Evolutionary conservation across 1,140 invertebrate genomes (phyloP).

Genomic region (Dermatophagoides farinae): DNA sequence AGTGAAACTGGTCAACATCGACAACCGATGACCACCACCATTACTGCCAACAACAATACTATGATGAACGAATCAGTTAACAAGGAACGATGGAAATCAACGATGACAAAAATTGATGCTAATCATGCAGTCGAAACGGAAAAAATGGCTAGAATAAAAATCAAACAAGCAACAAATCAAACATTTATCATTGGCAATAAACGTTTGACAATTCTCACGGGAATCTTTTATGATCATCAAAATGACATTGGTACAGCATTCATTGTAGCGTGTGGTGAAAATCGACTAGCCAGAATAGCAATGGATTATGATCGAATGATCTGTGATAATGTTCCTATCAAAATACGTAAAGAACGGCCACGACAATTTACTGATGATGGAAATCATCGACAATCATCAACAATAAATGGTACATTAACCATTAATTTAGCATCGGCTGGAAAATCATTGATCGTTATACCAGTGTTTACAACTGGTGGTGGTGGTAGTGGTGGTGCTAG

Average conservation of each 20-base stretch:
- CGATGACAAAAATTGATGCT: no score
- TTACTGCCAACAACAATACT: not conserved
- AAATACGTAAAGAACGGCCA: not conserved
- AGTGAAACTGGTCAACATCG: not conserved
- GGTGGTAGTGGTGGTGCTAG: no score
- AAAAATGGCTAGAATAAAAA: not conserved
- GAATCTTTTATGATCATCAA: not conserved
- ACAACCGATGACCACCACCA: no score
- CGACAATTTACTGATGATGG: no score
- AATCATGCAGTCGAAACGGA: no score
- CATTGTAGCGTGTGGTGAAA: not conserved
- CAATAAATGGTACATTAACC: no score
- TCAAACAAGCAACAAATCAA: not conserved
- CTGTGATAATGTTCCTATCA: no score
- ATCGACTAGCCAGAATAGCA: not conserved
- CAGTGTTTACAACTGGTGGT: no score
- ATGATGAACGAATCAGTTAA: not conserved
- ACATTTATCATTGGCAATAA: not conserved
- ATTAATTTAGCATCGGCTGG: no score
- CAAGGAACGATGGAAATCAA: no score
- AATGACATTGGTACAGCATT: not conserved
- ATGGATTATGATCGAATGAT: no score
- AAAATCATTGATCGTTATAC: no score
- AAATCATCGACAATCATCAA: not conserved
- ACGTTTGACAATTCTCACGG: not conserved